These are phyloP conservation scores for Empidonax traillii DNA, from an alignment of 2,113 vertebrate species.

Conservation along the genomic window DNA sequence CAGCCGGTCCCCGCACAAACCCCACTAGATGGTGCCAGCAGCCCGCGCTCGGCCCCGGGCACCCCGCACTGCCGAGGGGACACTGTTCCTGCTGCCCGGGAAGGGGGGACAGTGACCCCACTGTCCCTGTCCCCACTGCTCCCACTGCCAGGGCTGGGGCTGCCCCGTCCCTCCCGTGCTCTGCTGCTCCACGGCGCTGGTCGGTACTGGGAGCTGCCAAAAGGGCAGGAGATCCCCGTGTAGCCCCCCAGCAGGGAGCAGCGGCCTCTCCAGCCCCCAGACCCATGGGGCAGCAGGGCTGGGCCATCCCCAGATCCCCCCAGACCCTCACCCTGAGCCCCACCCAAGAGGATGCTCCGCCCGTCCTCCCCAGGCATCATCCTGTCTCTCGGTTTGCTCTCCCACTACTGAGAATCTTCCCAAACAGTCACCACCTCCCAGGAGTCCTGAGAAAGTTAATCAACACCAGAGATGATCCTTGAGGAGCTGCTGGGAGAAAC, in stretches of 20 bases:
- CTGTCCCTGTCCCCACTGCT: too few relatives aligned
- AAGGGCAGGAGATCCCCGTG: neutral
- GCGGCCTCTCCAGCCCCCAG: fast-evolving
- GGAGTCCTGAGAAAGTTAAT: neutral
- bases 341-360: fast-evolving
- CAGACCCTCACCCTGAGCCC: neutral
- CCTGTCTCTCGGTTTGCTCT: neutral
- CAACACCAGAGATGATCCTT: neutral
- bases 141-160: too few relatives aligned
- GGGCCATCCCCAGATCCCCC: neutral
- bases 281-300: fast-evolving
- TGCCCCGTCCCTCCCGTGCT: neutral
- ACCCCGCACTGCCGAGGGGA: neutral
- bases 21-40: constrained; percentile 45
- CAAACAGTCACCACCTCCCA: neutral
- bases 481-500: neutral
- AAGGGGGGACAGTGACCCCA: neutral
- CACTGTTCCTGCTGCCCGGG: neutral
- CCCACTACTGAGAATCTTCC: neutral
- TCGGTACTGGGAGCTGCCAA: neutral
- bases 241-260: neutral
- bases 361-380: neutral
- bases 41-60: neutral
- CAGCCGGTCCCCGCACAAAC: neutral
- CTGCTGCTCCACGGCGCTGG: neutral